Evolutionary conservation across 2,888 invertebrate genomes (phyloP).

Genomic region (Ctenicera cuprea): DNA sequence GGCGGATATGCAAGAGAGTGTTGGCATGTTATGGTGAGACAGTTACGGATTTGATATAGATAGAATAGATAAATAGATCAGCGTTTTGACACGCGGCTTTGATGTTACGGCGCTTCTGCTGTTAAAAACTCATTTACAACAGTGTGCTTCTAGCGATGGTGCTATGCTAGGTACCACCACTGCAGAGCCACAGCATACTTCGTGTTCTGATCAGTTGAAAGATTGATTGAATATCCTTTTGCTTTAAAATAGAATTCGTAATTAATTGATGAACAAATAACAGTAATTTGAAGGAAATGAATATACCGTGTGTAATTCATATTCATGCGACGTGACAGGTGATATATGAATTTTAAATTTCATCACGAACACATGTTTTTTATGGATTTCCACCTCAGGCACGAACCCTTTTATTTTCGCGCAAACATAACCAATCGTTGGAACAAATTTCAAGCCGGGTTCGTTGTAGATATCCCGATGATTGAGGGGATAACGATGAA

Average conservation of each 20-base stretch:
- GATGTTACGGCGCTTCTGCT: too few relatives aligned
- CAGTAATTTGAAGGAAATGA: conserved; percentile 14
- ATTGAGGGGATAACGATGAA: neutral
- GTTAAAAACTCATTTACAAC: too few relatives aligned
- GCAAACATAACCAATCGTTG: conserved; percentile 4
- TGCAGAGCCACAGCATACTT: too few relatives aligned
- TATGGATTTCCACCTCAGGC: conserved; percentile 17
- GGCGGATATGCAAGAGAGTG: too few relatives aligned
- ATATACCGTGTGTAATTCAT: conserved; percentile 11
- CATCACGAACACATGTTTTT: conserved; percentile 18
- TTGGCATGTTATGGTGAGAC: too few relatives aligned
- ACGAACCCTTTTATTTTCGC: conserved; percentile 12
- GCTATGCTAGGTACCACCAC: too few relatives aligned
- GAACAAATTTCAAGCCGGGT: conserved; percentile 2
- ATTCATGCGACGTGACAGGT: conserved; percentile 20
- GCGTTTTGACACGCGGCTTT: too few relatives aligned
- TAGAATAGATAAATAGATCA: too few relatives aligned
- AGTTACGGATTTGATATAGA: too few relatives aligned
- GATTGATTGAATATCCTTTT: neutral
- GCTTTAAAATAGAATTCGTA: neutral
- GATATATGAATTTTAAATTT: conserved; percentile 27
- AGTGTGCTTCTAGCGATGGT: too few relatives aligned
- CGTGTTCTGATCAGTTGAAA: too few relatives aligned
- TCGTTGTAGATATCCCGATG: neutral
- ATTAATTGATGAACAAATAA: conserved; percentile 9